A percentile compares a stretch with the other conserved stretches of the same genome.
Evolutionary conservation across 2,797 vertebrate species (phyloP).

Genomic region (Microcaecilia unicolor): DNA sequence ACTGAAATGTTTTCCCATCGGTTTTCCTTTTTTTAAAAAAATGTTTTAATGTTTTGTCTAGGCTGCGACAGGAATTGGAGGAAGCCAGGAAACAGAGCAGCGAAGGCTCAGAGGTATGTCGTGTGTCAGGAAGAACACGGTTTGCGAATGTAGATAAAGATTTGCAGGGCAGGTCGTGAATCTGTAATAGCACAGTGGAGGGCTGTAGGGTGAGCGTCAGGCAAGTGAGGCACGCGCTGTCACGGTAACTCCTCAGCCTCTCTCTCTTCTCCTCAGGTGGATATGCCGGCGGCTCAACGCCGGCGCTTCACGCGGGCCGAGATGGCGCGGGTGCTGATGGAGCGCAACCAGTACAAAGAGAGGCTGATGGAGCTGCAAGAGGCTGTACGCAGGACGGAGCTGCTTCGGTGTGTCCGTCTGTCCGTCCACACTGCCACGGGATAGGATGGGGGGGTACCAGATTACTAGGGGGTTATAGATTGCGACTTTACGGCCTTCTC

Average conservation of each 20-base stretch:
- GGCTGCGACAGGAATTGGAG: constrained; percentile 12
- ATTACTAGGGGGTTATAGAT: too few relatives aligned
- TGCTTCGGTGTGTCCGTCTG: constrained; percentile 5
- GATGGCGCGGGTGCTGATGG: constrained; percentile 79
- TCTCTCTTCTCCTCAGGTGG: too few relatives aligned
- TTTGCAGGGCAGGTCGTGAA: too few relatives aligned
- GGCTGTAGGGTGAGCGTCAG: too few relatives aligned
- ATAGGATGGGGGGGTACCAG: background rate
- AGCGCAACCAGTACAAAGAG: constrained; percentile 82
- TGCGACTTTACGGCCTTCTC: background rate
- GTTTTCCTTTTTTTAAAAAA: too few relatives aligned
- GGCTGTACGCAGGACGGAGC: constrained; percentile 30
- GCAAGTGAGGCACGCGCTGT: too few relatives aligned
- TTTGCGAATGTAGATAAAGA: too few relatives aligned
- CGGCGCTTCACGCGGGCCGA: constrained; percentile 69
- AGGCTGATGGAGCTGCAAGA: constrained; percentile 74
- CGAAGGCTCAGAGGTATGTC: constrained; percentile 19
- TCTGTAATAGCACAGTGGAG: too few relatives aligned
- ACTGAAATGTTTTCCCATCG: too few relatives aligned
- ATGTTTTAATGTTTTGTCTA: background rate
- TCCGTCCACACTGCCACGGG: constrained; percentile 6
- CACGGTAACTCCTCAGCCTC: too few relatives aligned
- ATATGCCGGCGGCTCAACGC: constrained; percentile 40
- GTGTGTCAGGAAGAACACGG: too few relatives aligned
- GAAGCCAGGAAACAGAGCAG: constrained; percentile 7